phyloP scores from a whole-genome alignment of 2,113 vertebrate species.

The Carassius carassius region DNA sequence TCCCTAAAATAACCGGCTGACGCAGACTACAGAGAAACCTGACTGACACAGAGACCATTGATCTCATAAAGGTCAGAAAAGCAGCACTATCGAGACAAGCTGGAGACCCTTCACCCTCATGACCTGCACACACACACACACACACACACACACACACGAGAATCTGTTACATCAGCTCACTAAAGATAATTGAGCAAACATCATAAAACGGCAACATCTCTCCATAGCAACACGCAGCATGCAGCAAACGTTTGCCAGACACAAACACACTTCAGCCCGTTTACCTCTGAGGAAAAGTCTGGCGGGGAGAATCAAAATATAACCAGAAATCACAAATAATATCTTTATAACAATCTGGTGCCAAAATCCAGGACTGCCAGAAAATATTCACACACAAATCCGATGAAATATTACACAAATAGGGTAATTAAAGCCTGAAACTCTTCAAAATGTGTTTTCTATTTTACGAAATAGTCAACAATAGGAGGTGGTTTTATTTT shows the following conservation, averaged over 20 bases:
- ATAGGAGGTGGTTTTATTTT: too few relatives aligned
- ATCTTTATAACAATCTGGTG: background rate
- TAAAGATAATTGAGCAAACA: constrained; percentile 42
- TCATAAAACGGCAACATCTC: constrained; percentile 42
- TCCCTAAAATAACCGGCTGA: background rate
- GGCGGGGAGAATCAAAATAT: background rate
- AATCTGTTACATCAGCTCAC: constrained; percentile 28
- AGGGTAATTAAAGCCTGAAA: too few relatives aligned
- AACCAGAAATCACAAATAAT: background rate
- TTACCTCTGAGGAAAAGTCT: constrained; percentile 6
- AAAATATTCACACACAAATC: background rate
- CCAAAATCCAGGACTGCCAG: background rate
- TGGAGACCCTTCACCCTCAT: background rate
- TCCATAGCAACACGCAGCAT: constrained; percentile 52
- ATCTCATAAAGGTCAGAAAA: background rate
- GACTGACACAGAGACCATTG: background rate
- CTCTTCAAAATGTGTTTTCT: too few relatives aligned
- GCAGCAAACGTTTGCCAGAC: constrained; percentile 13
- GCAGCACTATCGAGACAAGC: background rate
- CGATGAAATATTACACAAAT: too few relatives aligned
- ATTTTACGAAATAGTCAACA: too few relatives aligned
- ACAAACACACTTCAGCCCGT: constrained; percentile 24
- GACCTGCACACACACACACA: background rate
- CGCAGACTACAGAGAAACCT: background rate
- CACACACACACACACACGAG: background rate